These are phyloP conservation scores for Prenolepis imparis DNA, from an alignment of 2,888 invertebrate genomes.

Conservation along the genomic window DNA sequence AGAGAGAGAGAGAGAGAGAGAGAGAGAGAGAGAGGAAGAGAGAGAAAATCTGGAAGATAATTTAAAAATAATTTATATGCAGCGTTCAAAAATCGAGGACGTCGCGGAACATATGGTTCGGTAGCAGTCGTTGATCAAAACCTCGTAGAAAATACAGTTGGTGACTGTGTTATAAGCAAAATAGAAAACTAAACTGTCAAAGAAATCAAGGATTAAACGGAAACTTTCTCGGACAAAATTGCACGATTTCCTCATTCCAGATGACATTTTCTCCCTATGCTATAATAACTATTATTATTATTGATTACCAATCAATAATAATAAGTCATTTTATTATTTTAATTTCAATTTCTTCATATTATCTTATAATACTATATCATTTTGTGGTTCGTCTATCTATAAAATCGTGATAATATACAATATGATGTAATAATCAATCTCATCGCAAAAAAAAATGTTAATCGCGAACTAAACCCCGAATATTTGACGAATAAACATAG, in stretches of 20 bases:
- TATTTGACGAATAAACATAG: background rate
- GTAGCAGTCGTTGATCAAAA: background rate
- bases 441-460: background rate
- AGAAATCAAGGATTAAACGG: conserved; percentile 38
- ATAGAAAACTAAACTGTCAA: background rate
- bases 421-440: background rate
- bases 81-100: background rate
- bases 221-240: conserved; percentile 22
- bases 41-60: background rate
- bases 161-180: background rate
- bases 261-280: background rate
- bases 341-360: conserved; percentile 1
- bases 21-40: background rate
- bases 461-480: background rate
- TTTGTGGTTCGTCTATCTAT: background rate
- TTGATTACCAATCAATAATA: background rate
- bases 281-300: conserved; percentile 6
- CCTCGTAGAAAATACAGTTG: background rate
- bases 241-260: background rate
- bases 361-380: background rate
- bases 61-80: conserved; percentile 38
- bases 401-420: background rate
- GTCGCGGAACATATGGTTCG: background rate
- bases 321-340: background rate
- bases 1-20: background rate